phyloP scores from a whole-genome alignment of 2,888 invertebrate species.

The Steinernema carpocapsae region DNA sequence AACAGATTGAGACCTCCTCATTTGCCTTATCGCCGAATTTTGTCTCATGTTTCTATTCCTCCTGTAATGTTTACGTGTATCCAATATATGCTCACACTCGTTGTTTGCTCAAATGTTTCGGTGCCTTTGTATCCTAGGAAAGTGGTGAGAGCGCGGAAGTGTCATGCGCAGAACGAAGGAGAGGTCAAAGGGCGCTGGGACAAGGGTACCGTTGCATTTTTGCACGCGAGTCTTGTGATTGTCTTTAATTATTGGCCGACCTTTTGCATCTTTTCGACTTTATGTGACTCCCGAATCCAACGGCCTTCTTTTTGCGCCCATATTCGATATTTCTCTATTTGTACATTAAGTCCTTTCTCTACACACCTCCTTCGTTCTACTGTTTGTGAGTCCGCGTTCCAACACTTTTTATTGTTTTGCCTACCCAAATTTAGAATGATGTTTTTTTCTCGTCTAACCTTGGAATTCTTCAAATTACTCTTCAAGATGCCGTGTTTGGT shows the following conservation, averaged over 20 bases:
- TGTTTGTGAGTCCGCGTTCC: no score
- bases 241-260: not conserved
- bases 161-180: no score
- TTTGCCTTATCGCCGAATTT: no score
- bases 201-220: slow-evolving; percentile 26
- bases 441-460: not conserved
- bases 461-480: not conserved
- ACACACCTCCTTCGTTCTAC: no score
- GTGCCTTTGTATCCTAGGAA: slow-evolving; percentile 15
- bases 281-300: not conserved
- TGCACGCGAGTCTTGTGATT: slow-evolving; percentile 27
- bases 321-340: not conserved
- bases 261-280: not conserved
- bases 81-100: slow-evolving; percentile 24
- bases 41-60: not conserved
- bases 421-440: no score
- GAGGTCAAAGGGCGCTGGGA: not conserved
- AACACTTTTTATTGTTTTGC: no score
- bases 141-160: not conserved
- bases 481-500: not conserved
- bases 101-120: slow-evolving; percentile 32
- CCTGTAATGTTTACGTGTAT: slow-evolving; percentile 10
- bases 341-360: no score
- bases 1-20: no score
- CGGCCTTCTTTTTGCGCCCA: not conserved